Percentiles rank a stretch among this genome's conserved stretches.
Conservation (phyloP, 2,888 invertebrate genomes). For the Galeruca laticollis region DNA sequence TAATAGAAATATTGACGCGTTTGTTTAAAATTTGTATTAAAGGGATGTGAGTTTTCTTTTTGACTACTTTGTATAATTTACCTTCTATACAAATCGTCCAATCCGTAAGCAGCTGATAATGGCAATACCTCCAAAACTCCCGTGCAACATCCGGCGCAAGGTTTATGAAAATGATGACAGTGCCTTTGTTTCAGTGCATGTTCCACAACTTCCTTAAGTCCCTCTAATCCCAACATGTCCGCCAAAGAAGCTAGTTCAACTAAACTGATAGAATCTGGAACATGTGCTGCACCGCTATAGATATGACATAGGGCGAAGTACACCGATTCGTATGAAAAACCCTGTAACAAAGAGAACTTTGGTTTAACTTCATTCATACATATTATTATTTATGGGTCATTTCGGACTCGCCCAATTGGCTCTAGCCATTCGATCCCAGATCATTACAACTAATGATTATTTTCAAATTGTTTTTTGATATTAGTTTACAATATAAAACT, state of each 20-base stretch:
- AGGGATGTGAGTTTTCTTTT: not conserved
- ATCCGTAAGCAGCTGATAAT: conserved; percentile 84
- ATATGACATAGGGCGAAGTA: conserved; percentile 94
- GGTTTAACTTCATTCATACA: too few species aligned
- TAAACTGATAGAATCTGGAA: conserved; percentile 88
- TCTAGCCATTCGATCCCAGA: too few species aligned
- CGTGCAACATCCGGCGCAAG: conserved; percentile 88
- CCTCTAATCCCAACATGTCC: conserved; percentile 91
- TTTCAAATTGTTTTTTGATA: too few species aligned
- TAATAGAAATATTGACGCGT: too few species aligned
- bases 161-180: conserved; percentile 96
- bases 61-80: too few species aligned
- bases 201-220: conserved; percentile 91
- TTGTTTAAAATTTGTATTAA: too few species aligned
- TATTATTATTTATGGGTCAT: too few species aligned
- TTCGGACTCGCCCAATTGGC: too few species aligned
- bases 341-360: conserved; percentile 65
- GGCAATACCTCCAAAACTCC: conserved; percentile 89
- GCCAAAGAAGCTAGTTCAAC: conserved; percentile 89
- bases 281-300: conserved; percentile 91
- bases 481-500: too few species aligned
- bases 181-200: conserved; percentile 83
- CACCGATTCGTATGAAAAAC: conserved; percentile 86
- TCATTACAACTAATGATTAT: too few species aligned
- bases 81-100: conserved; percentile 89